Evolutionary conservation across 2,888 invertebrate species (phyloP), one percentile per base, ranked within the genome.

Genomic region (Melipona beecheii): DNA sequence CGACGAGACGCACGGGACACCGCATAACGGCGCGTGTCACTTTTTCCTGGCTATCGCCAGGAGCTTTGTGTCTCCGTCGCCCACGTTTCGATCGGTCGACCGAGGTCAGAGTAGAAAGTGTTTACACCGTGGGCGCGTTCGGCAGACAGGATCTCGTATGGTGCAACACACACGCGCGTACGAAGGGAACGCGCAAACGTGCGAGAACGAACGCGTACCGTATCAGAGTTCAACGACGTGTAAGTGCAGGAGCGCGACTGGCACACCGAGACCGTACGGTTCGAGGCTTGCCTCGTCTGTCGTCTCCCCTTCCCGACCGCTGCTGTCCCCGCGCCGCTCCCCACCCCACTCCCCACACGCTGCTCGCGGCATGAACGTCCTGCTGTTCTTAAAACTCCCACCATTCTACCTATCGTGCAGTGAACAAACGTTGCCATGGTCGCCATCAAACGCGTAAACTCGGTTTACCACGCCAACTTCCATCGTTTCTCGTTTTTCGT

Each of bases 221-320:
- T 69, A 6, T 58, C 31, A 27, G 43, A 43, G 64, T 52, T 58
- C 69, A 62, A 54, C 50, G 84, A 82, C 91, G 86, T 87, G 79
- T 80, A 81, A 90, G 83, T 85, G 91, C 91, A 86, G 87, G 87
- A 91, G 89, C 93, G 90, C 91, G 91, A 93, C 94, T 93, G 92
- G 91, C 88, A 90, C 64, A 64, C 86, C 87, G 84, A 87, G 84
- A 86, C 66, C 85, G 85, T 83, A 86, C 83, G 86, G 83, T 85
- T 85, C 87, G 85, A 95, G 87, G 95, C 95, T 94, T 96, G 95
- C 94, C 86, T 96, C 94, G 81, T 74, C 80, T 49, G 60, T 75
- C 64, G 64, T 72, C 75, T 75, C 81, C 62, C 64, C 75, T 75
- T 69, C 82, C 60, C 54, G 74, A 3, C 68, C 60, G 0, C 66